Conservation (phyloP, 1,140 invertebrate species). For the Tachypleus tridentatus region DNA sequence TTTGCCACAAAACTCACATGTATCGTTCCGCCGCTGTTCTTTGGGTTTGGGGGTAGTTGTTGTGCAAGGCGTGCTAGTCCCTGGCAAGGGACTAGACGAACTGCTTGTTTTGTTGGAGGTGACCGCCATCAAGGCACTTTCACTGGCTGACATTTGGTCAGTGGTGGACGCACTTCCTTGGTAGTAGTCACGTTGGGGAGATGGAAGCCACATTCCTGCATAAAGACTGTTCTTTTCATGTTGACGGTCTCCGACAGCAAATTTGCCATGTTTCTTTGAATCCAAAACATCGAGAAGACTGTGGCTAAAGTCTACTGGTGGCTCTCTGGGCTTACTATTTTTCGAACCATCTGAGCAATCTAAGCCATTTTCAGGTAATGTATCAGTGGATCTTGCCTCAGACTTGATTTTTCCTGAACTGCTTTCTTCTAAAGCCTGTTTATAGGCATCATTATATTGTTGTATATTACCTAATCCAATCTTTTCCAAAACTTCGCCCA, state of each 20-base stretch:
- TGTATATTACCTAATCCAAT: conserved; percentile 87
- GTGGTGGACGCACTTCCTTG: conserved; percentile 4
- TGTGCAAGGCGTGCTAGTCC: conserved; percentile 18
- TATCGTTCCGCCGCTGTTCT: conserved; percentile 82
- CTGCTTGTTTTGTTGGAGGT: background rate
- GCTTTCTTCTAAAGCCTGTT: conserved; percentile 76
- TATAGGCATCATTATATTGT: conserved; percentile 90
- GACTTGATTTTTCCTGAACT: conserved; percentile 10
- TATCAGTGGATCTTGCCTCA: conserved; percentile 25
- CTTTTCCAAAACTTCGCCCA: conserved; percentile 92
- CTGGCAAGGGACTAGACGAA: background rate
- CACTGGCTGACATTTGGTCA: conserved; percentile 12
- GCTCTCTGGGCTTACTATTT: conserved; percentile 54
- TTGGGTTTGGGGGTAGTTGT: conserved; percentile 45
- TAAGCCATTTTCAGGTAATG: conserved; percentile 15
- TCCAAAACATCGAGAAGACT: conserved; percentile 22
- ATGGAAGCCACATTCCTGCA: conserved; percentile 45
- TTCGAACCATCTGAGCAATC: conserved; percentile 39
- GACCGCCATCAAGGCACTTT: conserved; percentile 36
- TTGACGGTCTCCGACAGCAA: conserved; percentile 41
- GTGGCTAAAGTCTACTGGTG: conserved; percentile 41
- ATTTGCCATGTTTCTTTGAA: conserved; percentile 44
- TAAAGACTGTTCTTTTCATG: conserved; percentile 53
- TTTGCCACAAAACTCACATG: conserved; percentile 96
- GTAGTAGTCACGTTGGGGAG: conserved; percentile 22